These are phyloP conservation scores for Pipra filicauda DNA, from an alignment of 2,113 vertebrate genomes.

Conservation along the genomic window DNA sequence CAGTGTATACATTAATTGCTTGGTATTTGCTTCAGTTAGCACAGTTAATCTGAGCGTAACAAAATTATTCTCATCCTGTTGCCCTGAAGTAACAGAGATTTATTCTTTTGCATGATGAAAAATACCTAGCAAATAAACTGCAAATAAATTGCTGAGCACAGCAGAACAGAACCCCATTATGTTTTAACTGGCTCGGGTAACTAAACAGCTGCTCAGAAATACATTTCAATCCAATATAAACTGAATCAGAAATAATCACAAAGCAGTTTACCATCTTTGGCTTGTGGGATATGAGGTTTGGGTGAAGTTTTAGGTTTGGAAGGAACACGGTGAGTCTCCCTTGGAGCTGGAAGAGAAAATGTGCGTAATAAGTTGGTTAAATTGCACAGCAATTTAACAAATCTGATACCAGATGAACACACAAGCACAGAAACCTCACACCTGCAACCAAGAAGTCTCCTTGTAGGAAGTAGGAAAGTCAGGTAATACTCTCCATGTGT, in stretches of 20 bases:
- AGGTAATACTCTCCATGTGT: neutral
- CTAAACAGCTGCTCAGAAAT: neutral
- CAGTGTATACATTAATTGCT: neutral
- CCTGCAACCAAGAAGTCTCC: slow-evolving; percentile 3
- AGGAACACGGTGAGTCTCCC: slow-evolving; percentile 31
- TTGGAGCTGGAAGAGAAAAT: slow-evolving; percentile 71
- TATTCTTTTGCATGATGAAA: neutral
- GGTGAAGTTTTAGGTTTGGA: slow-evolving; percentile 60
- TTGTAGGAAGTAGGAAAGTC: neutral
- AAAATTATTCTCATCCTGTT: neutral
- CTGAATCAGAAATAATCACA: slow-evolving; percentile 7
- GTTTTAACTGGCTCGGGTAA: neutral
- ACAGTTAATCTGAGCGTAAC: neutral
- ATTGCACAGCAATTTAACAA: neutral
- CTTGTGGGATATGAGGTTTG: slow-evolving; percentile 51
- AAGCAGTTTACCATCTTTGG: slow-evolving; percentile 71
- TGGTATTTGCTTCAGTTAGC: neutral
- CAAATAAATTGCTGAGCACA: neutral
- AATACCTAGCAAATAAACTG: neutral
- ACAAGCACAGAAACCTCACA: neutral
- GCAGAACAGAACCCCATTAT: neutral
- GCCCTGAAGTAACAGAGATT: neutral
- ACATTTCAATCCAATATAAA: neutral
- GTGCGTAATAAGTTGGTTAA: neutral
- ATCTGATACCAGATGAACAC: neutral